These are phyloP conservation scores for Rhagoletis zephyria DNA, from an alignment of 1,140 invertebrate species.

Conservation along the genomic window DNA sequence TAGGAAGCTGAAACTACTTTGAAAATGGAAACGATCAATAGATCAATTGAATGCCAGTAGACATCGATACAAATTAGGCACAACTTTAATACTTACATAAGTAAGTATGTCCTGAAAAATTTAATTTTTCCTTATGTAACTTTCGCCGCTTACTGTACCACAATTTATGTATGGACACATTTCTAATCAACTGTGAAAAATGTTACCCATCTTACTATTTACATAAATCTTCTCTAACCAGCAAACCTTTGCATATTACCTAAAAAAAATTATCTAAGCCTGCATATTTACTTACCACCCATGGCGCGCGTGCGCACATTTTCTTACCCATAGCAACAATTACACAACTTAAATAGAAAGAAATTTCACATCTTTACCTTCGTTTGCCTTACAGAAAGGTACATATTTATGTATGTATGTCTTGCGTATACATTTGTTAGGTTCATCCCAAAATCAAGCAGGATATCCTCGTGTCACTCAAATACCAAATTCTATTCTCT, in stretches of 20 bases:
- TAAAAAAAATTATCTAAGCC: neutral
- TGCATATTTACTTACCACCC: neutral
- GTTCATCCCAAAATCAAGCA: neutral
- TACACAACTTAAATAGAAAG: neutral
- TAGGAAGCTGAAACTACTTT: no score
- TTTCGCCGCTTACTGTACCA: no score
- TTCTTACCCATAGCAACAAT: neutral
- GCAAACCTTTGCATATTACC: neutral
- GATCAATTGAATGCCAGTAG: no score
- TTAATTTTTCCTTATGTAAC: no score
- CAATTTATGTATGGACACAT: neutral
- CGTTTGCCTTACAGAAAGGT: neutral
- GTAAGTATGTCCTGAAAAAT: no score
- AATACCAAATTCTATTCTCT: neutral
- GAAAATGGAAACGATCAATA: no score
- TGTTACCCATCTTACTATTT: neutral
- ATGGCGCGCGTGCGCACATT: slow-evolving; percentile 7
- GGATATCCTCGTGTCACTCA: neutral
- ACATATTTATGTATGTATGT: neutral
- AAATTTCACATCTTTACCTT: slow-evolving; percentile 11
- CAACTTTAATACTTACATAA: no score
- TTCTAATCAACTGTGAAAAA: slow-evolving; percentile 21
- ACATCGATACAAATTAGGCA: no score
- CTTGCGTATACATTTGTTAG: neutral
- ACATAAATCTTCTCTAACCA: neutral